Conservation (phyloP, 2,797 vertebrate genomes). For the Neosilurus mollespiculum region DNA sequence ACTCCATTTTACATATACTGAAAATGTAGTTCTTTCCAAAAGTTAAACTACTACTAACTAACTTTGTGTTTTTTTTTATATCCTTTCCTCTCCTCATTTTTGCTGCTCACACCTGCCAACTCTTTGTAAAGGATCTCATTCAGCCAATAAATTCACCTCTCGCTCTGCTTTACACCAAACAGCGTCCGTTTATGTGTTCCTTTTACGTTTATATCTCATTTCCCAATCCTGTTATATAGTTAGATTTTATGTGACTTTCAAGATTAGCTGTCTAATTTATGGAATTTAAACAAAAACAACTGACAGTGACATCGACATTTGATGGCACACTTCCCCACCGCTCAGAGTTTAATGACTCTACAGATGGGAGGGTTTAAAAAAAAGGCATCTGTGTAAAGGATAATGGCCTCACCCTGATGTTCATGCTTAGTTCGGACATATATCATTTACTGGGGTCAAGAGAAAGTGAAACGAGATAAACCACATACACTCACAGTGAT, state of each 20-base stretch:
- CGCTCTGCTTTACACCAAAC: background rate
- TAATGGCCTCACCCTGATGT: conserved; percentile 12
- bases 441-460: conserved; percentile 8
- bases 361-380: conserved; percentile 31
- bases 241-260: background rate
- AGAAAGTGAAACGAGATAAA: conserved; percentile 19
- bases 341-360: conserved; percentile 4
- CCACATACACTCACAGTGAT: background rate
- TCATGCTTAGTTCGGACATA: conserved; percentile 20
- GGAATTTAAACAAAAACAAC: background rate
- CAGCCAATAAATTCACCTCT: background rate
- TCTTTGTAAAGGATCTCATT: background rate
- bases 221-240: background rate
- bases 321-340: background rate
- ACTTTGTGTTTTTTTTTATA: background rate
- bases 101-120: background rate
- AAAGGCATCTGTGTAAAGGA: conserved; percentile 14
- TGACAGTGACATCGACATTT: background rate
- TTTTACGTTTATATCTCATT: background rate
- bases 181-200: background rate
- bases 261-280: background rate
- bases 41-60: background rate
- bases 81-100: background rate
- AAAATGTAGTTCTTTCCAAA: background rate
- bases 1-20: background rate